A percentile compares a stretch with the other conserved stretches of the same genome.
These are phyloP conservation scores for Rhopalosiphum maidis DNA, from an alignment of 1,140 invertebrate genomes.

Conservation along the genomic window DNA sequence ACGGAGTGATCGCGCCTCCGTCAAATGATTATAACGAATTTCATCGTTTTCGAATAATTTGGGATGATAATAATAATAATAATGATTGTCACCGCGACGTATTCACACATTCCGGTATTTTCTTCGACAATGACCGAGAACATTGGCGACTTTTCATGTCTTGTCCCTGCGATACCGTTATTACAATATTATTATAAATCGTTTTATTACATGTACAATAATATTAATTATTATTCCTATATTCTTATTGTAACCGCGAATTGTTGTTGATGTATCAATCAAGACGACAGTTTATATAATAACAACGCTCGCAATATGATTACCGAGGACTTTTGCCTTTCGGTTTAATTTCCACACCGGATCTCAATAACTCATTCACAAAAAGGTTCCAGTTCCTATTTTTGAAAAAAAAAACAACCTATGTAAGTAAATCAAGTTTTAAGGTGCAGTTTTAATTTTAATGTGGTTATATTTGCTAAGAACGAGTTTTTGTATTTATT, in stretches of 20 bases:
- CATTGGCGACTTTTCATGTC: not conserved
- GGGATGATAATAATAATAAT: not conserved
- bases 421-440: not conserved
- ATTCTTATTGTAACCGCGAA: not conserved
- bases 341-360: not conserved
- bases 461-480: no score
- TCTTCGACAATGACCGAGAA: not conserved
- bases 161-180: not conserved
- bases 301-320: not conserved
- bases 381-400: not conserved
- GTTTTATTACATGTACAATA: no score
- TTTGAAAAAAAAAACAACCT: not conserved
- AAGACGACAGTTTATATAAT: not conserved
- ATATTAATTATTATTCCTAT: not conserved
- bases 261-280: not conserved
- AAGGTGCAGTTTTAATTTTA: no score
- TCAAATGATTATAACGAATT: conserved; percentile 29
- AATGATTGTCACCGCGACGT: conserved; percentile 19
- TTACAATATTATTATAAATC: not conserved
- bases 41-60: not conserved
- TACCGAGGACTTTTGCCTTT: not conserved
- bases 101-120: not conserved
- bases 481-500: no score
- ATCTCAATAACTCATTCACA: no score
- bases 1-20: not conserved